These are phyloP conservation scores for Boulengeromyrus knoepffleri DNA, from an alignment of 2,113 vertebrate genomes.

Conservation along the genomic window DNA sequence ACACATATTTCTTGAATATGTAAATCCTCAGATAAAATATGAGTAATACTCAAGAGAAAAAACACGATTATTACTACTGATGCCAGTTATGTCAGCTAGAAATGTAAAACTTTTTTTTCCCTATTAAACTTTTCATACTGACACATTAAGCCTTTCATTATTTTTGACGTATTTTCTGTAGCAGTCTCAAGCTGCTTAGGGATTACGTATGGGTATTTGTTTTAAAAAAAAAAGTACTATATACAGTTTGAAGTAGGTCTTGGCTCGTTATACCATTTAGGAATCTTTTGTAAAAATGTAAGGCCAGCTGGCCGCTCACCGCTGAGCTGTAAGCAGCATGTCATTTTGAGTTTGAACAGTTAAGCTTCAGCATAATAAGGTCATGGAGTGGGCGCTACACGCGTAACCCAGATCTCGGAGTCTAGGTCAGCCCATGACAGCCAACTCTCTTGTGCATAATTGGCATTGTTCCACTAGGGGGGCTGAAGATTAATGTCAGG, in stretches of 20 bases:
- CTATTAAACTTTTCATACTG: neutral
- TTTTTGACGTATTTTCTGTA: neutral
- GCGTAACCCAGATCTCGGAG: neutral
- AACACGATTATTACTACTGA: neutral
- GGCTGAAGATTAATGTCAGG: neutral
- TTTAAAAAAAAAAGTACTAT: neutral
- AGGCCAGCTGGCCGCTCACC: neutral
- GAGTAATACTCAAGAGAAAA: neutral
- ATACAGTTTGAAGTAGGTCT: neutral
- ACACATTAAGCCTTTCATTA: neutral
- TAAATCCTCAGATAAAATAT: neutral
- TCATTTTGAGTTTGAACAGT: neutral
- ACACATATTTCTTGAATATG: neutral
- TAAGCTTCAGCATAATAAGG: neutral
- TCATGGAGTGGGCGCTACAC: neutral
- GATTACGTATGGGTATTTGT: neutral
- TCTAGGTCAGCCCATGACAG: conserved; percentile 4
- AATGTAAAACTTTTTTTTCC: neutral
- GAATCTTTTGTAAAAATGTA: neutral
- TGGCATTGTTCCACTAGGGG: conserved; percentile 4
- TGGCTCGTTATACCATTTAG: neutral
- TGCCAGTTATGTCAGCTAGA: neutral
- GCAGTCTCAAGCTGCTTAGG: neutral
- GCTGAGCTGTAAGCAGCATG: neutral
- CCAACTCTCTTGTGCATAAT: neutral